Base-by-base conservation (phyloP, 2,888 invertebrate genomes). In the Thelaira solivaga region DNA sequence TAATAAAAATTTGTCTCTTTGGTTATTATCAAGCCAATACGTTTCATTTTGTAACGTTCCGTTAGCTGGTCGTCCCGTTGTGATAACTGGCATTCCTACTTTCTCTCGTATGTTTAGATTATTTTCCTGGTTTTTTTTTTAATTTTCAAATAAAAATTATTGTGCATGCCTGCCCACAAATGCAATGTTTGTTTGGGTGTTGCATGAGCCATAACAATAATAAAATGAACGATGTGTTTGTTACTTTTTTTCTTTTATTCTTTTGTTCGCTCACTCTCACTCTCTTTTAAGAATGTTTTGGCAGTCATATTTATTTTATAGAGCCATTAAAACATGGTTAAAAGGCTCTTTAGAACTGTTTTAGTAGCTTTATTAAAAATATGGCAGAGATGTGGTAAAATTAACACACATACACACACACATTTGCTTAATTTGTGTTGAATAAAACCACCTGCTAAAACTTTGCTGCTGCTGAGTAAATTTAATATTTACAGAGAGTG, bases 1-100 rank as follows among this genome's bases (percentile, higher is more conserved):
- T 49, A 43, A 61, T 39, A 72, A 77, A 72, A 72, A 77, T 77
- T 73, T 77, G 67, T 62, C 73, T 77, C 53, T 26, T 57, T n/a
- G n/a, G 26, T 34, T 77, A 61, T 62, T 68, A 68, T 55, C 43
- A 34, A 49, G 29, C 20, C 57, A 57, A 29, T 13, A 47, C 13
- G 20, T 57, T 39, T n/a, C n/a, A n/a, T n/a, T n/a, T n/a, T n/a
- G n/a, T n/a, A n/a, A n/a, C n/a, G n/a, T n/a, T n/a, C n/a, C n/a
- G 13, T 13, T 36, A 22, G 24, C 18, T 7, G 13, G n/a, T 10
- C 39, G 24, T 39, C n/a, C n/a, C n/a, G n/a, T n/a, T n/a, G n/a
- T n/a, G n/a, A n/a, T n/a, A n/a, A n/a, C n/a, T n/a, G n/a, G n/a
- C 13, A 41, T 59, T 36, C 13, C 31, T 34, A 34, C n/a, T n/a